Percentiles rank a stretch among this genome's conserved stretches.
phyloP scores from a whole-genome alignment of 1,140 invertebrate species.

The Archegozetes longisetosus region DNA sequence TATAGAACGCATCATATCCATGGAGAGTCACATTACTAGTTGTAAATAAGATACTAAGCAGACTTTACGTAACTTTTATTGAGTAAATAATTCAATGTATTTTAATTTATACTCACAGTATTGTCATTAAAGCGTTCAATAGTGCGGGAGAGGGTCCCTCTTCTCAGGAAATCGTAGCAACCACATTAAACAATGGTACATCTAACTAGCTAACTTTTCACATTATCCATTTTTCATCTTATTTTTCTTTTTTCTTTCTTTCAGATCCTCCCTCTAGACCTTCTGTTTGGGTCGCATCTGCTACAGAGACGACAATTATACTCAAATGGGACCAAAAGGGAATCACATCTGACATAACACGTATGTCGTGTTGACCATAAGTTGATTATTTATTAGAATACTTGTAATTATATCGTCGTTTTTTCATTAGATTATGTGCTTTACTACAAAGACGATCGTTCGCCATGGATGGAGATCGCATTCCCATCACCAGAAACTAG shows the following conservation, averaged over 20 bases:
- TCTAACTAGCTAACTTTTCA: neutral
- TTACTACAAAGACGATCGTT: conserved; percentile 22
- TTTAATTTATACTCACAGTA: conserved; percentile 1
- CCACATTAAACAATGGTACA: conserved; percentile 21
- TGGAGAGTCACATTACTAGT: no score
- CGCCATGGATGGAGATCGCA: conserved; percentile 21
- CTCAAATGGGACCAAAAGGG: conserved; percentile 15
- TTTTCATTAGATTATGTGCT: conserved; percentile 20
- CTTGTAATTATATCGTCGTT: neutral
- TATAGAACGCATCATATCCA: no score
- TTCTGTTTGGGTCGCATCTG: conserved; percentile 15
- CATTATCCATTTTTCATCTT: neutral
- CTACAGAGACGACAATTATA: neutral
- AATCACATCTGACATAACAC: conserved; percentile 1
- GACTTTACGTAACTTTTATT: no score
- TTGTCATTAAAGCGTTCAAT: conserved; percentile 22
- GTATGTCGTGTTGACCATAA: neutral
- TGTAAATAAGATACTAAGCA: no score
- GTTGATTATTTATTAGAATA: neutral
- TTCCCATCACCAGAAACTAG: conserved; percentile 16
- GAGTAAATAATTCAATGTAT: conserved; percentile 5
- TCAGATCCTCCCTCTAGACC: conserved; percentile 21
- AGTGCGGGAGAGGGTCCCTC: conserved; percentile 21
- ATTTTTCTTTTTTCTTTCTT: neutral
- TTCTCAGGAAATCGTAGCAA: conserved; percentile 20